These are phyloP conservation scores for Muscidifurax raptorellus DNA, from an alignment of 1,140 invertebrate genomes.

Conservation along the genomic window DNA sequence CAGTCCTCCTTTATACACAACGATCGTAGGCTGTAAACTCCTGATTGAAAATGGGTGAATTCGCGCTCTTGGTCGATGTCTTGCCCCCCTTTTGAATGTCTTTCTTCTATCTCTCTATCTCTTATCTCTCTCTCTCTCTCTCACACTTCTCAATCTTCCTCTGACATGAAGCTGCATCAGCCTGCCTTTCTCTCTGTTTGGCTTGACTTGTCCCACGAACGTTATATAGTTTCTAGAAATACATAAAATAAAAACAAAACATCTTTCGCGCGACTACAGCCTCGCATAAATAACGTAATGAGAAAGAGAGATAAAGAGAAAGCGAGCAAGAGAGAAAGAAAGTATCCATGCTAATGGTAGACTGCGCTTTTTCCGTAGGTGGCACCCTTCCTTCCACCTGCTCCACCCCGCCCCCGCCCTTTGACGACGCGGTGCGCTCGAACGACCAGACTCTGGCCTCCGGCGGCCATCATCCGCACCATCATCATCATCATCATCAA, in stretches of 20 bases:
- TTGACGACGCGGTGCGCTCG: conserved; percentile 84
- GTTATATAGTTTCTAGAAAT: background rate
- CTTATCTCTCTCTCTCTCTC: background rate
- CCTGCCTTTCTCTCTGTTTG: background rate
- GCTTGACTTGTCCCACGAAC: background rate
- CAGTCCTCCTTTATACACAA: background rate
- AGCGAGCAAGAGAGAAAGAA: background rate
- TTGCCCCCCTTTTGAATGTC: background rate
- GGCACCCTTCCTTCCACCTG: conserved; percentile 81
- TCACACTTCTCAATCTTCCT: background rate
- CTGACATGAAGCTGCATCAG: background rate
- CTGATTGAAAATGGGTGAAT: conserved; percentile 49
- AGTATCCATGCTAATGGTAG: conserved; percentile 68
- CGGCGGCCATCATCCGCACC: conserved; percentile 65
- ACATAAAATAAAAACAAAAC: background rate
- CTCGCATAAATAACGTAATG: background rate
- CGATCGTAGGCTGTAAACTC: background rate
- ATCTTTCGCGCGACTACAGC: no score
- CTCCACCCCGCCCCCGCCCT: conserved; percentile 91
- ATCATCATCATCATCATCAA: conserved; percentile 59
- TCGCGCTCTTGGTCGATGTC: background rate
- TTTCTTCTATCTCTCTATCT: background rate
- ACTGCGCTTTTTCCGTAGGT: conserved; percentile 73
- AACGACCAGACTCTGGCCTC: conserved; percentile 74
- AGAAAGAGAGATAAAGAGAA: background rate